These are phyloP conservation scores for Hydrotaea diabolus DNA, from an alignment of 2,888 invertebrate species.

Conservation along the genomic window DNA sequence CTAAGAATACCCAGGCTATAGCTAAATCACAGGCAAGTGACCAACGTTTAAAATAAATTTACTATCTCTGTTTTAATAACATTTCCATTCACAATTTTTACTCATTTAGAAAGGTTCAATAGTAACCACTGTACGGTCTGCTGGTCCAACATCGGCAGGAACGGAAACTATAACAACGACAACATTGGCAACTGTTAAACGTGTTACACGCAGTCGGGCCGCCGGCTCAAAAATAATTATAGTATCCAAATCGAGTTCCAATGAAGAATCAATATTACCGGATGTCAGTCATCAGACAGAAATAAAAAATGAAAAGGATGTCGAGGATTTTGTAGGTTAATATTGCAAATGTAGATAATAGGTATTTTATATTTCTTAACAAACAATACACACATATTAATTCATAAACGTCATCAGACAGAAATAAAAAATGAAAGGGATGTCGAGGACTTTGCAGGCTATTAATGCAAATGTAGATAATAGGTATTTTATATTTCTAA, in stretches of 20 bases:
- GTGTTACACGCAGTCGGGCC: constrained; percentile 61
- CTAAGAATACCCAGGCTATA: constrained; percentile 58
- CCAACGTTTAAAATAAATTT: neutral
- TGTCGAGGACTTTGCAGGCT: constrained; percentile 66
- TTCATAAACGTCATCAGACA: constrained; percentile 34
- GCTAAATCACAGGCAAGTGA: constrained; percentile 64
- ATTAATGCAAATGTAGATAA: neutral
- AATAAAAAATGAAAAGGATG: constrained; percentile 68
- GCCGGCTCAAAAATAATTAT: constrained; percentile 63
- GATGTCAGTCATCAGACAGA: constrained; percentile 53
- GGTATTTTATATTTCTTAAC: constrained; percentile 1
- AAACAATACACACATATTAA: neutral
- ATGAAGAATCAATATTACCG: constrained; percentile 59
- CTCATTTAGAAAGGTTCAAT: constrained; percentile 34
- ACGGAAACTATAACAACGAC: constrained; percentile 55
- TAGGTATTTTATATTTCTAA: neutral
- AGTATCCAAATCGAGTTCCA: constrained; percentile 62
- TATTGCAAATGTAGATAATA: neutral
- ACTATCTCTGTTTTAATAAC: too few relatives aligned
- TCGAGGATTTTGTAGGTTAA: constrained; percentile 66
- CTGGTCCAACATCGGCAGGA: constrained; percentile 27
- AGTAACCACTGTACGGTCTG: constrained; percentile 54
- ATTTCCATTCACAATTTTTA: neutral
- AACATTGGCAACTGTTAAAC: constrained; percentile 46
- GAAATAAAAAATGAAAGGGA: constrained; percentile 69